phyloP scores from a whole-genome alignment of 2,888 invertebrate genomes.

The Melinaea marsaeus region DNA sequence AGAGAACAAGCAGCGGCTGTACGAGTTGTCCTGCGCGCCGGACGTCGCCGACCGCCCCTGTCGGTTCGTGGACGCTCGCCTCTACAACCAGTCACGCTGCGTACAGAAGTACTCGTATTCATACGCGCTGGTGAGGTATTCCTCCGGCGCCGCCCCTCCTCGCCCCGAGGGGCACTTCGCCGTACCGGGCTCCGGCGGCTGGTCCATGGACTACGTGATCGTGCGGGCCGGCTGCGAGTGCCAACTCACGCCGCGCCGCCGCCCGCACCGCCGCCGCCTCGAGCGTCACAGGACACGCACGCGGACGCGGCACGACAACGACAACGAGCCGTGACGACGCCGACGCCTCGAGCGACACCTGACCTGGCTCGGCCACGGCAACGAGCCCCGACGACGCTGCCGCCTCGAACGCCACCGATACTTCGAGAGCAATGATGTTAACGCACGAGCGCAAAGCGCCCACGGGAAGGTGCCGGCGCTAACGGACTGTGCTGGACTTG shows the following conservation, averaged over 20 bases:
- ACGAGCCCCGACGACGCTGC: slow-evolving; percentile 48
- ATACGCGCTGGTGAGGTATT: slow-evolving; percentile 88
- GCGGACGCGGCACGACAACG: slow-evolving; percentile 56
- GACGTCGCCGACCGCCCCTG: slow-evolving; percentile 86
- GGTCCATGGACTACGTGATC: slow-evolving; percentile 89
- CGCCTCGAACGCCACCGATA: too few relatives aligned
- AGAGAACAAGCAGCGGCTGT: slow-evolving; percentile 83
- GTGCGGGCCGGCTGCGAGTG: slow-evolving; percentile 92
- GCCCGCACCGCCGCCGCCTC: slow-evolving; percentile 51
- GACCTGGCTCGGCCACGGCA: slow-evolving; percentile 57
- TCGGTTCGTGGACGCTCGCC: slow-evolving; percentile 83
- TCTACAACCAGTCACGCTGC: slow-evolving; percentile 85
- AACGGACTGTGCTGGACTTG: too few relatives aligned
- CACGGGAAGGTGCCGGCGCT: too few relatives aligned
- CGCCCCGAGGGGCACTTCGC: slow-evolving; percentile 63
- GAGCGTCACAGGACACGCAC: slow-evolving; percentile 61
- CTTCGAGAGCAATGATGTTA: too few relatives aligned
- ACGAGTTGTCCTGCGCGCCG: slow-evolving; percentile 87
- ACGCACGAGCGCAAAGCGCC: too few relatives aligned
- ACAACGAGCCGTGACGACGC: slow-evolving; percentile 61
- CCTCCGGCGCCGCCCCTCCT: slow-evolving; percentile 61
- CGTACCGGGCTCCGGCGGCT: slow-evolving; percentile 78
- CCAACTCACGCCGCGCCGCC: slow-evolving; percentile 81
- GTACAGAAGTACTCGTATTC: slow-evolving; percentile 90
- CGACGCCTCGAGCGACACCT: not conserved